Conservation (phyloP, 2,113 vertebrate genomes). For the Martes martes region DNA sequence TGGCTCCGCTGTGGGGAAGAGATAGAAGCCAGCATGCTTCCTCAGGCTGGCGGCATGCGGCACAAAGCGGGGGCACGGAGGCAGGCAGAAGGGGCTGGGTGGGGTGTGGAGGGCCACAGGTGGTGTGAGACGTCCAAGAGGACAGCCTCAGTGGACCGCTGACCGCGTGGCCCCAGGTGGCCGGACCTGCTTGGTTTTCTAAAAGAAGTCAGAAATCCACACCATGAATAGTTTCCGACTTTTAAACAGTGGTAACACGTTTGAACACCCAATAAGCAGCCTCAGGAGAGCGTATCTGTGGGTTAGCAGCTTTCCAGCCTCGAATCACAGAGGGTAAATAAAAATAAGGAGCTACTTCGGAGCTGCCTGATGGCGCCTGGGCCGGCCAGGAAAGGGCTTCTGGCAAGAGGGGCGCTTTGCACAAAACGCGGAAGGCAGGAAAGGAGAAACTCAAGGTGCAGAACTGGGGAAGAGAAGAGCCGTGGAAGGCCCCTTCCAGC, state of each 20-base stretch:
- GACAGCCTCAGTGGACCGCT: neutral
- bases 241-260: neutral
- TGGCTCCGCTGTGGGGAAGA: neutral
- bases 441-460: neutral
- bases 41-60: accelerated
- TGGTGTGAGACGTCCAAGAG: accelerated
- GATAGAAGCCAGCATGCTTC: neutral
- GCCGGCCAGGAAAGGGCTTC: neutral
- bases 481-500: accelerated
- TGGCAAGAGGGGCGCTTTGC: accelerated
- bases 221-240: neutral
- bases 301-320: neutral
- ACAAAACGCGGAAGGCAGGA: neutral
- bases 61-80: neutral
- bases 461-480: neutral
- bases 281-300: neutral
- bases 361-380: neutral
- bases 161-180: neutral
- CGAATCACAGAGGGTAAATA: neutral
- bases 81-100: neutral
- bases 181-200: neutral
- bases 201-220: neutral
- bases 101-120: accelerated
- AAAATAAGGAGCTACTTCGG: accelerated
- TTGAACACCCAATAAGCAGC: neutral